Evolutionary conservation across 2,888 invertebrate genomes (phyloP), one percentile per base, ranked within the genome.

Genomic region (Dermolepida albohirtum): DNA sequence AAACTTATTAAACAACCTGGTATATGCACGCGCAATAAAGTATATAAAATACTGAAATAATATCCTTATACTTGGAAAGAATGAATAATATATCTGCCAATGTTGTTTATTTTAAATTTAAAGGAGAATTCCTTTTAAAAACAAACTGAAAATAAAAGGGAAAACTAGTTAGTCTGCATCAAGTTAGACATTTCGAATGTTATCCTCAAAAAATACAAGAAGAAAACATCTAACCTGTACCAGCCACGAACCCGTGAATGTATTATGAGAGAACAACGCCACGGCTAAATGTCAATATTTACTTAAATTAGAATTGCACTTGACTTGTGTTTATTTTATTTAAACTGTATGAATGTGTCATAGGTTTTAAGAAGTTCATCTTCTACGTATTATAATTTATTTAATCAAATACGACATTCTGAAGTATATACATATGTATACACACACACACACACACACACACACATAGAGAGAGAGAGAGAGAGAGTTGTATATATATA

Each of bases 221-320:
- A 22, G 22, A 22, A 22, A 16, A 49, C 8, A 49, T 17, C 17
- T 49, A 22, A n/a, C 49, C 22, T 8, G 49, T 22, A 49, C 8
- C 22, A 22, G 22, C 49, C 16, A 11, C 17, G 22, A 17, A 49
- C 11, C 17, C 49, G 17, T 49, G 49, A 34, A 34, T 17, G 22
- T 49, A 71, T 59, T 62, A 67, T 70, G 70, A 73, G 10, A 34
- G 17, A 49, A 16, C 49, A 1, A 22, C 17, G 22, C 49, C 71
- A 69, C 68, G 71, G 71, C 67, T 73, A 65, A 66, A 66, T 14
- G 73, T 74, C 74, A 75, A 76, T 77, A 76, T 76, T 77, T 72
- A 76, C 72, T 71, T 73, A 73, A 72, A 74, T 73, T 73, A 68
- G 71, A 72, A 75, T 74, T 76, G 72, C 74, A 75, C 76, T 75